Evolutionary conservation across 2,113 vertebrate species (phyloP), one percentile per base, ranked within the genome.

Genomic region (Neogale vison): DNA sequence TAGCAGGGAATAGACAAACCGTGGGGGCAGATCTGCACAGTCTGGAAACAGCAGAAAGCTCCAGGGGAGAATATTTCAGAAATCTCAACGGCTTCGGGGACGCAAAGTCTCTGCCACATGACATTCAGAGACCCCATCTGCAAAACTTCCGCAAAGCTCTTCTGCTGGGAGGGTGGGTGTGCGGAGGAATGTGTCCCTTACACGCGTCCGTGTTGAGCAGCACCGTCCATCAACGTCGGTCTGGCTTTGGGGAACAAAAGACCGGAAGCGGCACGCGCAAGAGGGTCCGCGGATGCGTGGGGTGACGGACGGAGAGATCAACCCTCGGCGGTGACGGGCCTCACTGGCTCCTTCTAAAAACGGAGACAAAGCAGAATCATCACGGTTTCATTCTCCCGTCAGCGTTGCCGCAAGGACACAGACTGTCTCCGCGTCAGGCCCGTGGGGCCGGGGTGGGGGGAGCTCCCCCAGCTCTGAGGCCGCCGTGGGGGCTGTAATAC

Each of bases 351-450:
- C 15, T 47, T 11, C 87, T 47, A 3, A 34, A 83, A 88, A 18
- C 13, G n/a, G 24, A 63, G 83, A 26, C 21, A 2, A 39, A 90
- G 17, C 57, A 1, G 45, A 79, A 26, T 5, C 29, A 5, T 0
- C 0, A 12, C 17, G 1, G 1, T 24, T 71, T 9, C 29, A 10
- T 34, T 61, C 95, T 20, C 20, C 50, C 26, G 42, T 59, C 69
- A 17, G 15, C 17, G 24, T 34, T 15, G 6, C 34, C 26, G 47
- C 26, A 1, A n/a, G 12, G 18, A 39, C 36, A n/a, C 9, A 10
- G 36, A 36, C 0, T 0, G 3, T 2, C 6, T 50, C 45, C 14
- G 29, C 5, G 8, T 9, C 4, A 0, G 3, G 26, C 34, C 59
- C 45, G 20, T 1, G 1, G 4, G 0, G 42, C 26, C 0, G 6